Evolutionary conservation across 2,113 vertebrate genomes (phyloP).

Genomic region (Furnarius figulus): DNA sequence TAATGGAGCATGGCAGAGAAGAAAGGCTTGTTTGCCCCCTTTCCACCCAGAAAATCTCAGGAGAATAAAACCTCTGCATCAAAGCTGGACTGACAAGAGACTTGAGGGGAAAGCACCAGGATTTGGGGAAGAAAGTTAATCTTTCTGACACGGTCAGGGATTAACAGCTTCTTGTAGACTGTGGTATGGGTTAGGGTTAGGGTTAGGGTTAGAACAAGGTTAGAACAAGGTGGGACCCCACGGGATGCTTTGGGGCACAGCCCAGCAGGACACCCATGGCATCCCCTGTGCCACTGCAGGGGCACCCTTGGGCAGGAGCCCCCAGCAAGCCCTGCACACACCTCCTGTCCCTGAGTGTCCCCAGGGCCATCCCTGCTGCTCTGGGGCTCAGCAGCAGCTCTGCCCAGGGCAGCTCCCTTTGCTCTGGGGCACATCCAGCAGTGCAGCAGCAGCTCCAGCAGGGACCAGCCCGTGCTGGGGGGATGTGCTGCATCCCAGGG

Average conservation of each 20-base stretch:
- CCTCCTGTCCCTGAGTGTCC: too few relatives aligned
- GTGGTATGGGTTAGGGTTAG: too few relatives aligned
- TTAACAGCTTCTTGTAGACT: background rate
- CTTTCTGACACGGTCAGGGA: background rate
- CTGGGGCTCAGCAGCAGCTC: background rate
- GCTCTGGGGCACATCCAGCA: background rate
- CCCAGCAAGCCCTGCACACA: background rate
- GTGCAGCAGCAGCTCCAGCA: background rate
- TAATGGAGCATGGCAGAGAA: background rate
- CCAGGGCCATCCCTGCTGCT: background rate
- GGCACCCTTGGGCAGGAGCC: background rate
- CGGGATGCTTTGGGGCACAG: background rate
- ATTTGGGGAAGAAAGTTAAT: background rate
- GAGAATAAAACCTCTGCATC: background rate
- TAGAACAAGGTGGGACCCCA: background rate
- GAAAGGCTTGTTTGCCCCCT: background rate
- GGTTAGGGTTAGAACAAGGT: too few relatives aligned
- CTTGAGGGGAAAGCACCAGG: background rate
- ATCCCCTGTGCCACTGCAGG: background rate
- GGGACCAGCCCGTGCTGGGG: background rate
- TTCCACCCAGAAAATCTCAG: background rate
- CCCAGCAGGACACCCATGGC: background rate
- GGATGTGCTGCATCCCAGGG: background rate
- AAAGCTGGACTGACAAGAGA: background rate
- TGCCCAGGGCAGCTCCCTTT: background rate